Evolutionary conservation across 1,140 invertebrate genomes (phyloP).

Genomic region (Subanguina moxae): DNA sequence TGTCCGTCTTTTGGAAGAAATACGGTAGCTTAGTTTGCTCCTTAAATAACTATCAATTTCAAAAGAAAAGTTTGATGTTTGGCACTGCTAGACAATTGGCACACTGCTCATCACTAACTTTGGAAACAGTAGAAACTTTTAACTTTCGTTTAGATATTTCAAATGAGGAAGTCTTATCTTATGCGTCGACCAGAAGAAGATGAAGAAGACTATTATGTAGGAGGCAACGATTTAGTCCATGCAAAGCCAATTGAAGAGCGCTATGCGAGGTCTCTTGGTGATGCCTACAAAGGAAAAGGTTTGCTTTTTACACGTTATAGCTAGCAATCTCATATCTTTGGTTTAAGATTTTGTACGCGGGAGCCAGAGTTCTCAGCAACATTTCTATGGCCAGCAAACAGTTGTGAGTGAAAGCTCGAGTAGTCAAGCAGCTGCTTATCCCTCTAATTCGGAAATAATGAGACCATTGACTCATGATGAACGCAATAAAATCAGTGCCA

Average conservation of each 20-base stretch:
- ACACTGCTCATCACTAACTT: too few relatives aligned
- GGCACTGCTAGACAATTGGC: too few relatives aligned
- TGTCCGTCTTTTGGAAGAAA: too few relatives aligned
- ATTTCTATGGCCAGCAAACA: slow-evolving; percentile 29
- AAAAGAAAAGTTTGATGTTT: too few relatives aligned
- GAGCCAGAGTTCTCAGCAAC: slow-evolving; percentile 24
- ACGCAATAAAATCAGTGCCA: slow-evolving; percentile 50
- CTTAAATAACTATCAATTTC: too few relatives aligned
- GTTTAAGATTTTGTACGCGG: slow-evolving; percentile 24
- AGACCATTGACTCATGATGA: slow-evolving; percentile 48
- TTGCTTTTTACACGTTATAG: too few relatives aligned
- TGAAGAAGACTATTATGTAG: slow-evolving; percentile 35
- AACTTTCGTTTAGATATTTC: too few relatives aligned
- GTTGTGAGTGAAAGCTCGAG: slow-evolving; percentile 3
- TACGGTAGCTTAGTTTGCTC: too few relatives aligned
- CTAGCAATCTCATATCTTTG: too few relatives aligned
- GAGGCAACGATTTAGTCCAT: slow-evolving; percentile 14
- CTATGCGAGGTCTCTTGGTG: slow-evolving; percentile 18
- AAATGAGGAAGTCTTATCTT: slow-evolving; percentile 33
- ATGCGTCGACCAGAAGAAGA: slow-evolving; percentile 34
- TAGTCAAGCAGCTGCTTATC: neutral
- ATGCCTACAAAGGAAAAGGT: slow-evolving; percentile 20
- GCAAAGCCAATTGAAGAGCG: slow-evolving; percentile 30
- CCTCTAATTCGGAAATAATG: neutral
- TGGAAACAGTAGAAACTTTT: too few relatives aligned